Evolutionary conservation across 2,797 vertebrate species (phyloP).

Genomic region (Poecilia gillii): DNA sequence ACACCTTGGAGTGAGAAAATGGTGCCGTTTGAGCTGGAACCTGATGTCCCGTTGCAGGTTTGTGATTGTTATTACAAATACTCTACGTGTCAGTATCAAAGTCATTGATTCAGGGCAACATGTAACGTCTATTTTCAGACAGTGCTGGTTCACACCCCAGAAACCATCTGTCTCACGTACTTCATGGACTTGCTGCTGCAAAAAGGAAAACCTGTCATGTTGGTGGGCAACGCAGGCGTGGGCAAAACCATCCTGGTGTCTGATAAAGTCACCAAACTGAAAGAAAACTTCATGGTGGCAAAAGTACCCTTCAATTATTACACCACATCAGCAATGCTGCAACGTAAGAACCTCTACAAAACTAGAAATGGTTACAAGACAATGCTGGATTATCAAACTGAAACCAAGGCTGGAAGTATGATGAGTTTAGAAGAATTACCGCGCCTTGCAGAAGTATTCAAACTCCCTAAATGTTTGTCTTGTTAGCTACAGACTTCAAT

Average conservation of each 20-base stretch:
- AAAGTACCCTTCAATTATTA: constrained; percentile 83
- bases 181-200: constrained; percentile 81
- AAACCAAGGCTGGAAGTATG: not conserved
- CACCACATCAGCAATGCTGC: constrained; percentile 77
- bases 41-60: constrained; percentile 80
- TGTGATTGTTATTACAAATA: not conserved
- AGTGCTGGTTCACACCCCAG: constrained; percentile 75
- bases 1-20: constrained; percentile 82
- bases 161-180: constrained; percentile 77
- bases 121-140: constrained; percentile 61
- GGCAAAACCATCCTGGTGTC: constrained; percentile 81
- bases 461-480: not conserved
- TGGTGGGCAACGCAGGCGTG: constrained; percentile 81
- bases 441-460: not conserved
- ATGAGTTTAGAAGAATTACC: not conserved
- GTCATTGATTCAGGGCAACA: not conserved
- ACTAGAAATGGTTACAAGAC: not conserved
- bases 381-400: not conserved
- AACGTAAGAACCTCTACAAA: constrained; percentile 58
- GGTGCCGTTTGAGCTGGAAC: constrained; percentile 79
- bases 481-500: not conserved
- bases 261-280: constrained; percentile 75
- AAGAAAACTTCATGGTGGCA: constrained; percentile 74
- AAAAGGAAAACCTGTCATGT: constrained; percentile 75
- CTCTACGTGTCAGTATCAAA: not conserved